Conservation (phyloP, 2,797 vertebrate genomes). For the Alfaro cultratus region DNA sequence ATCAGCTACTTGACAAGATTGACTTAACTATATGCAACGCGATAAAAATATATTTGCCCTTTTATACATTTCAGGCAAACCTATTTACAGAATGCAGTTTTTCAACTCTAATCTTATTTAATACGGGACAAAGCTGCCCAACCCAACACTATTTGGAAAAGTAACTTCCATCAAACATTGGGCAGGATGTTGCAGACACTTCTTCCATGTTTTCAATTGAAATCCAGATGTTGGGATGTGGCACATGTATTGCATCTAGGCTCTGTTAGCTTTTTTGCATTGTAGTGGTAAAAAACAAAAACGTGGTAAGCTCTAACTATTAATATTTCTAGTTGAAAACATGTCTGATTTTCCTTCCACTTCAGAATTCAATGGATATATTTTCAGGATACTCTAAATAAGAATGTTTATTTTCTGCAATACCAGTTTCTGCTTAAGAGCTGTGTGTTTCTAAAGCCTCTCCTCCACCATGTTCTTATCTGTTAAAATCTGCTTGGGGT, state of each 20-base stretch:
- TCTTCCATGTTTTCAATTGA: neutral
- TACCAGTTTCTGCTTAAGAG: neutral
- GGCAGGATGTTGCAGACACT: neutral
- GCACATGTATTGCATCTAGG: neutral
- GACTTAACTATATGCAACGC: neutral
- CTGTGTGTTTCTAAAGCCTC: neutral
- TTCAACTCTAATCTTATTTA: neutral
- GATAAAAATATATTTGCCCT: neutral
- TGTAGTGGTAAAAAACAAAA: neutral
- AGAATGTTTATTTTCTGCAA: neutral
- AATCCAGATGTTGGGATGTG: neutral
- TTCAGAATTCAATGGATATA: neutral
- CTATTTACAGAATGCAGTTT: neutral
- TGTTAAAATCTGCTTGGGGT: neutral
- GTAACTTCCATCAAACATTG: neutral
- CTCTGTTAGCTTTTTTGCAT: neutral
- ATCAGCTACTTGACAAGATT: neutral
- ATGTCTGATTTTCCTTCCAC: neutral
- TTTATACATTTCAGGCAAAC: neutral
- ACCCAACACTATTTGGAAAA: neutral
- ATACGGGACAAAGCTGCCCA: neutral
- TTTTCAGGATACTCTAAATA: neutral
- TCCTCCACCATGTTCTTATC: slow-evolving; percentile 8
- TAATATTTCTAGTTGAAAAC: neutral
- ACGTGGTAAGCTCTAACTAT: neutral